Evolutionary conservation across 2,113 vertebrate species (phyloP).

Genomic region (Macrotus californicus): DNA sequence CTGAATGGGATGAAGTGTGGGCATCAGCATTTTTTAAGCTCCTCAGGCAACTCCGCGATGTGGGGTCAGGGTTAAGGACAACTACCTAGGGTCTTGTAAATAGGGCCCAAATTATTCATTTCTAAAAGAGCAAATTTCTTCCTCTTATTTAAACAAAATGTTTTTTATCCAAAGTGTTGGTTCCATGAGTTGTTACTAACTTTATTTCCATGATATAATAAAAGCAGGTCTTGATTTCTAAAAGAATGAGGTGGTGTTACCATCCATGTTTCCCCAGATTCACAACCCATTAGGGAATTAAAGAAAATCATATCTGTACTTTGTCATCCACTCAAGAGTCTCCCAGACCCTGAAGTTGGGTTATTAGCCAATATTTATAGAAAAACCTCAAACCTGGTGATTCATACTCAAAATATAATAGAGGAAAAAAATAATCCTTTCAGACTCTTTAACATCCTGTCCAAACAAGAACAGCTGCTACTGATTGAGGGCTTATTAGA

Average conservation of each 20-base stretch:
- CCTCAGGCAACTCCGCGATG: not conserved
- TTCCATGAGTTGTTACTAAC: not conserved
- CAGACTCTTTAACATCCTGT: not conserved
- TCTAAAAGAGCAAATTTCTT: not conserved
- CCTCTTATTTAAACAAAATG: not conserved
- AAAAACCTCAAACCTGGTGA: not conserved
- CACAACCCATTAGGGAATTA: not conserved
- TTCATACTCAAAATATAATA: not conserved
- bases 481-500: not conserved
- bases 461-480: not conserved
- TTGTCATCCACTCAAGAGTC: not conserved
- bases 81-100: not conserved
- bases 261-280: not conserved
- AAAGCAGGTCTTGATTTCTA: not conserved
- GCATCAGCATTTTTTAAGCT: not conserved
- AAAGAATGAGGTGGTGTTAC: not conserved
- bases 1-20: not conserved
- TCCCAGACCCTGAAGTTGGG: not conserved
- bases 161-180: not conserved
- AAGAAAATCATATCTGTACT: not conserved
- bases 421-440: not conserved
- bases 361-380: not conserved
- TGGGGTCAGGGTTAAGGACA: not conserved
- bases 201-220: not conserved
- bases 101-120: not conserved